Evolutionary conservation across 2,888 invertebrate genomes (phyloP), one percentile per base, ranked within the genome.

Genomic region (Sympetrum striolatum): DNA sequence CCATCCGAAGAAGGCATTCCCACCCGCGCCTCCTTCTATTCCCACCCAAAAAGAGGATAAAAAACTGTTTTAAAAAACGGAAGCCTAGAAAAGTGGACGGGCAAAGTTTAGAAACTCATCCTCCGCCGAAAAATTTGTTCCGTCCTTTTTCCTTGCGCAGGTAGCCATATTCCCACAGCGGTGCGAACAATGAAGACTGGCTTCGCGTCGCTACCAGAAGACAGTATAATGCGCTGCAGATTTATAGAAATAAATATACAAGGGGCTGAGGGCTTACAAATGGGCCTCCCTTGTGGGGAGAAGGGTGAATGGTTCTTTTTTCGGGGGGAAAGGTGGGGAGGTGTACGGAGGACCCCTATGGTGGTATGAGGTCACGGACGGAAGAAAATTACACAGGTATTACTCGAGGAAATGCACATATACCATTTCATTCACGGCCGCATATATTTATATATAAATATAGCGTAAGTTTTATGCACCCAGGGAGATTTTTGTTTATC

Each of bases 321-420:
- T 53, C 18, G 44, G 18, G n/a, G 81, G 48, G 81, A 44, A 81
- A 31, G 53, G 31, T 31, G 82, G 35, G 80, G 31, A 60, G 82
- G 44, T 18, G 35, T 0, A 39, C 39, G 6, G 39, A 44, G 44
- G 81, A 44, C 86, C 60, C 37, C 86, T 37, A n/a, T 10, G 25
- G 53, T 48, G 86, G 86, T 37, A 60, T 37, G 64, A 86, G 86
- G 60, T 82, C 25, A 82, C 82, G 82, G 58, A 44, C 53, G 58
- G 60, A 60, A 39, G 58, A 86, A 58, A 86, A 86, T 86, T 86
- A 86, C 86, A 86, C 86, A 86, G 86, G 60, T 86, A 86, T 86
- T 86, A 86, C 86, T 86, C 86, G 86, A 58, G 64, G 60, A 64
- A 86, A 86, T 86, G 60, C 60, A 86, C 86, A 64, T 58, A 31